A percentile compares a stretch with the other conserved stretches of the same genome.
phyloP scores from a whole-genome alignment of 2,797 vertebrate species.

The Falco biarmicus region DNA sequence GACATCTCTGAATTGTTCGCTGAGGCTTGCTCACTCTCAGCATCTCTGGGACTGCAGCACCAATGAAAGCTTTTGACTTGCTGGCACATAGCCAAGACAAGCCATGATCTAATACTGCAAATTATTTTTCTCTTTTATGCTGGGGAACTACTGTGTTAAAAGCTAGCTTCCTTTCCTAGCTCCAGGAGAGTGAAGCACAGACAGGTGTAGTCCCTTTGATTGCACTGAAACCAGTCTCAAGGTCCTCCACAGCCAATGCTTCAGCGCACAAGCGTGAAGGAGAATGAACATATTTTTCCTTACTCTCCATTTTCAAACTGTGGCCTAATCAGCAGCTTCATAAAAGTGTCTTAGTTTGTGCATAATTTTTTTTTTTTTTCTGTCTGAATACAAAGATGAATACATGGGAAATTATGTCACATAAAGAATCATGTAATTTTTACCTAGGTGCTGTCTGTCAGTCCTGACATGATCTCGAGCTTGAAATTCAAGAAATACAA shows the following conservation, averaged over 20 bases:
- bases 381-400: constrained; percentile 30
- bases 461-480: neutral
- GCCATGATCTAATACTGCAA: constrained; percentile 65
- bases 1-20: neutral
- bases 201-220: constrained; percentile 9
- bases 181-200: neutral
- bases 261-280: neutral
- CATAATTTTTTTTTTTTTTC: neutral
- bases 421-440: neutral
- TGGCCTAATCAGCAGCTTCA: constrained; percentile 26
- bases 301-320: constrained; percentile 23
- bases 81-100: constrained; percentile 68
- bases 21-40: neutral
- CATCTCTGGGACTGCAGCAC: neutral
- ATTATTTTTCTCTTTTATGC: constrained; percentile 68
- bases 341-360: constrained; percentile 20
- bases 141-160: constrained; percentile 38
- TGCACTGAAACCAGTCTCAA: neutral
- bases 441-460: neutral
- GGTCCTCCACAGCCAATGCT: neutral
- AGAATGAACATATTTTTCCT: neutral
- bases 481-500: neutral
- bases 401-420: neutral
- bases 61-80: constrained; percentile 42
- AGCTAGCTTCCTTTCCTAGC: constrained; percentile 23